Base-by-base conservation (phyloP, 1,140 invertebrate species). In the Diuraphis noxia region DNA sequence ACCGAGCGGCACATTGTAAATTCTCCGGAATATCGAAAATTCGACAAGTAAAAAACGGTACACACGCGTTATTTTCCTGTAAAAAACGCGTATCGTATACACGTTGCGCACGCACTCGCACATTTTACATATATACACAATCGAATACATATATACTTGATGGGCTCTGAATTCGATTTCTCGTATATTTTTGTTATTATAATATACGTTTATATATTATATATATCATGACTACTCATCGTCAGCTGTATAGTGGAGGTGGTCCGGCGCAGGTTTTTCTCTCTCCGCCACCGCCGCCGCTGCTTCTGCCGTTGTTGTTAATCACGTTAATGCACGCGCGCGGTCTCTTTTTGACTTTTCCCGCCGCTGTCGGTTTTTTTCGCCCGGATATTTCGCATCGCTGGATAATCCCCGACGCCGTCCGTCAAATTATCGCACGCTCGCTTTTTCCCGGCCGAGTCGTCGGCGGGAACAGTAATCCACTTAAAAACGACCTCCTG, bases 401-500 rank as follows among this genome's bases (percentile, higher is more conserved):
- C 21, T 79, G 88, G 88, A 90, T 90, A 90, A 90, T 90, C 88
- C 88, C 72, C 88, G 88, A 90, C 63, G 88, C 88, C 88, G 88
- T 90, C 88, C 88, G 88, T 90, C 88, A 90, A 90, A 90, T 90
- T 90, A 90, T 90, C 72, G 72, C 56, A 79, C 88, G 88, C 88
- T 36, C 88, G 34, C 85, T 49, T 49, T 34, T 86, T 34, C 85
- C 43, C 85, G 34, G 43, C 46, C 34, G 85, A 36, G 34, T 25
- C 87, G 34, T 25, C 56, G 86, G 87, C 52, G 87, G 87, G 87
- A 88, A 63, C 87, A 77, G 88, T 90, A 90, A 90, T 90, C 88
- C 88, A 90, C 88, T 90, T 90, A 90, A 79, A 79, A 79, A 90
- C 88, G 88, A 90, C 88, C 88, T 90, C 88, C 88, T 90, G 88